Evolutionary conservation across 2,888 invertebrate species (phyloP).

Genomic region (Eupelmus urozonus): DNA sequence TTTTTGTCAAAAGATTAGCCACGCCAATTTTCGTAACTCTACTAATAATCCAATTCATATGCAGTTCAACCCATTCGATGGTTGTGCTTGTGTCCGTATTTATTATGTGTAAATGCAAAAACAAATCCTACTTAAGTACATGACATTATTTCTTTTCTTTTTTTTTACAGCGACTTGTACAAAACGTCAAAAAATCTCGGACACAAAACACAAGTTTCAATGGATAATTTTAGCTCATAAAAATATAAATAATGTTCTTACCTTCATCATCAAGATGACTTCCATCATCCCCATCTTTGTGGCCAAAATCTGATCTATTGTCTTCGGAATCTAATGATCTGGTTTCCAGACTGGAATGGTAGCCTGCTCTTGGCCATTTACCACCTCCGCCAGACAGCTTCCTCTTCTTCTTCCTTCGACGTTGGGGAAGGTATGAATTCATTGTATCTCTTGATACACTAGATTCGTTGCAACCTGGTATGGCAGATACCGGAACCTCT

Average conservation of each 20-base stretch:
- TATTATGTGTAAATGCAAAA: conserved; percentile 40
- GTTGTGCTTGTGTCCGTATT: conserved; percentile 76
- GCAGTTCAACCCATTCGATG: conserved; percentile 76
- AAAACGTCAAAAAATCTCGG: conserved; percentile 64
- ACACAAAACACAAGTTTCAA: conserved; percentile 73
- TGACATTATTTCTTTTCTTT: conserved; percentile 1
- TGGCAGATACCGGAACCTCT: conserved; percentile 71
- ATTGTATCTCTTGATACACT: conserved; percentile 75
- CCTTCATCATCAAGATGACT: conserved; percentile 55
- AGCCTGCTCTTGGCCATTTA: conserved; percentile 68
- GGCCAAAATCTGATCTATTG: conserved; percentile 55
- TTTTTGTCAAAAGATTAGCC: conserved; percentile 60
- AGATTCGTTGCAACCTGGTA: conserved; percentile 75
- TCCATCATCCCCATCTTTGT: conserved; percentile 53
- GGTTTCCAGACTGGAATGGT: conserved; percentile 52
- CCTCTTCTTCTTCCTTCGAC: conserved; percentile 80
- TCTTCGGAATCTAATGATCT: conserved; percentile 55
- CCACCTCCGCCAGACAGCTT: conserved; percentile 73
- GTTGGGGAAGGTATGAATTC: conserved; percentile 79
- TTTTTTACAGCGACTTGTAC: conserved; percentile 31
- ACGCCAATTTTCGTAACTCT: conserved; percentile 52
- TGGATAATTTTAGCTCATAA: conserved; percentile 50
- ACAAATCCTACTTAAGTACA: conserved; percentile 44
- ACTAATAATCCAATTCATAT: conserved; percentile 63
- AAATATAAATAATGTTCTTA: conserved; percentile 40